Base-by-base conservation (phyloP, 1,140 invertebrate genomes). In the Drosophila hydei region DNA sequence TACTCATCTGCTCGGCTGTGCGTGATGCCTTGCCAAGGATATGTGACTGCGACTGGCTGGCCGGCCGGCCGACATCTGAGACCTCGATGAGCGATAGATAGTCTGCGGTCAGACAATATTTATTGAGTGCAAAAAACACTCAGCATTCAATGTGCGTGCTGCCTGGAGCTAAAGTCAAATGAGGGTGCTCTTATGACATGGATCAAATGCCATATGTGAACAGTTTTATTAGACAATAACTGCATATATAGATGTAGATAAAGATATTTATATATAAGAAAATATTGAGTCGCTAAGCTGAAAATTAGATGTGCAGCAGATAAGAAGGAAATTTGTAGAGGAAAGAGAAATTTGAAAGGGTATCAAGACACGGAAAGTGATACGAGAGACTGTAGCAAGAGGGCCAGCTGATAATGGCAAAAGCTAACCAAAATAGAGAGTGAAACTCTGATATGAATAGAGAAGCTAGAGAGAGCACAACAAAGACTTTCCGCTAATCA, bases 61-160 rank as follows among this genome's bases (percentile, higher is more conserved):
- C n/a, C 12, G n/a, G 6, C n/a, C 38, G 38, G 5, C 38, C n/a
- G 81, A 77, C 81, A 85, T 72, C 80, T 63, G 77, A 75, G 81
- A 59, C 81, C 60, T 51, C 72, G 36, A 51, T 68, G 64, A 65
- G 70, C 60, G 71, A 73, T 60, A 77, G 68, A 73, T 63, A 63
- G 63, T 73, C 23, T 73, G 64, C 64, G 71, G 70, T 72, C 63
- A 72, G 81, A 84, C 65, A 68, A 62, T 83, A 84, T 77, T 84
- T 85, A 84, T 80, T 79, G 80, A 77, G 77, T 84, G 81, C 73
- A 68, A 80, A 79, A 79, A 67, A 63, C 43, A 51, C 45, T 45
- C 19, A 19, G 16, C 47, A 23, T 27, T 33, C 18, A 14, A 19
- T 52, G 30, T 48, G 30, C 25, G 43, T 55, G 27, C 62, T 62